Base-by-base conservation (phyloP, 2,888 invertebrate species). In the Rhodophaea formosa region DNA sequence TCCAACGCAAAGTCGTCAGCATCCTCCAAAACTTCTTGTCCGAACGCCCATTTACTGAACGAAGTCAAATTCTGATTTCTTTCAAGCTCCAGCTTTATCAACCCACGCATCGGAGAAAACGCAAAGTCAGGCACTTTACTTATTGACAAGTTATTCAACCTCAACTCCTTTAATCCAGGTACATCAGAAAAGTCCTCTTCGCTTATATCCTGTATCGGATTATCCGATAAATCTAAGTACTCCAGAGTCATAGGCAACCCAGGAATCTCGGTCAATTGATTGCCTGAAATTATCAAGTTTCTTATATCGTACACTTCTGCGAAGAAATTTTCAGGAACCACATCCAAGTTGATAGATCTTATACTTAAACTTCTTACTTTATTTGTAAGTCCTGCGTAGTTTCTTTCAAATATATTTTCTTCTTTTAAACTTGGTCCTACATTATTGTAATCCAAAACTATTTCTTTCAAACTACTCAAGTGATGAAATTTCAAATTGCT, bases 151-250 rank as follows among this genome's bases (percentile, higher is more conserved):
- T 93, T 87, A 66, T 94, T 94, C 14, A 95, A 70, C 66, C 88
- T 91, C 3, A 95, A 73, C 0, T 83, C 81, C 64, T 87, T 91
- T 44, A 95, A 65, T 0, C 87, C 90, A 0, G 92, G 91, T 16
- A 93, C 74, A 58, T 92, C 86, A 0, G 75, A 67, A 51, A 93
- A 89, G 66, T 93, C 88, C 64, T 88, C 91, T 0, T 82, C 80
- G 1, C 86, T 81, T 29, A 94, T 75, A 15, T 82, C 81, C 0
- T 72, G 66, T 3, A 95, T 88, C 8, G 92, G 88, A 55, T 94
- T 94, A 47, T 92, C 92, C 0, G 94, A 95, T 12, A 95, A 67
- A 75, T 95, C 94, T 15, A 95, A 79, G 60, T 92, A 90, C 69
- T 93, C 86, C 7, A 95, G 67, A 0, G 91, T 91, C 29, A 83